Evolutionary conservation across 1,140 invertebrate genomes (phyloP), one percentile per base, ranked within the genome.

Genomic region (Ridgeia piscesae): DNA sequence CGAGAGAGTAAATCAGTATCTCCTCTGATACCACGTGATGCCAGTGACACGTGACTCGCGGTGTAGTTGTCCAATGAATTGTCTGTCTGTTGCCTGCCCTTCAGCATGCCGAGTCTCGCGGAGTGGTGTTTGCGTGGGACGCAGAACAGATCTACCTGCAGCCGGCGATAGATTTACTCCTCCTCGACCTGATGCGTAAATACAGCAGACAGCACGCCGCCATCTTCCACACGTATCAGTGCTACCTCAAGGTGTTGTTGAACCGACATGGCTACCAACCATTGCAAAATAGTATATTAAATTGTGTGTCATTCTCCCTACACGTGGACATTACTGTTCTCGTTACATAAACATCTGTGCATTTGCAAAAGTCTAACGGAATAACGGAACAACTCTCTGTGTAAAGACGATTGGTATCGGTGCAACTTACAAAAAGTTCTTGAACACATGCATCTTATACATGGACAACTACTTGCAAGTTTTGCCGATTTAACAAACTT

Each of bases 121-220:
- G 89, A 35, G 92, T 96, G 33, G 42, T 93, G 31, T 89, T 96
- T 1, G 91, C 95, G 6, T 94, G 95, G 35, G 96, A 96, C 94
- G 95, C 95, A 0, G 96, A 96, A 94, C 95, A 95, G 91, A 95
- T 93, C 2, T 95, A 94, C 91, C 94, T 96, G 50, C 95, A 96
- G 91, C 94, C 94, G 31, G 95, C 94, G 17, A 95, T 96, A 92
- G 94, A 94, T 11, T 92, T 94, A 1, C 88, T 96, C 6, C 93
- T 95, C 31, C 92, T 95, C 48, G 94, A 94, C 33, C 93, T 95
- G 91, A 96, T 96, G 95, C 92, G 93, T 33, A 91, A 93, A 0
- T 94, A 94, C 92, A 96, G 96, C 92, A 34, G 58, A 21, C 27
- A 92, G 31, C 91, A 34, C 14, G 92, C 93, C 11, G 34, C 93